These are phyloP conservation scores for Halcyon badia DNA, from an alignment of 2,797 vertebrate genomes.

Conservation along the genomic window DNA sequence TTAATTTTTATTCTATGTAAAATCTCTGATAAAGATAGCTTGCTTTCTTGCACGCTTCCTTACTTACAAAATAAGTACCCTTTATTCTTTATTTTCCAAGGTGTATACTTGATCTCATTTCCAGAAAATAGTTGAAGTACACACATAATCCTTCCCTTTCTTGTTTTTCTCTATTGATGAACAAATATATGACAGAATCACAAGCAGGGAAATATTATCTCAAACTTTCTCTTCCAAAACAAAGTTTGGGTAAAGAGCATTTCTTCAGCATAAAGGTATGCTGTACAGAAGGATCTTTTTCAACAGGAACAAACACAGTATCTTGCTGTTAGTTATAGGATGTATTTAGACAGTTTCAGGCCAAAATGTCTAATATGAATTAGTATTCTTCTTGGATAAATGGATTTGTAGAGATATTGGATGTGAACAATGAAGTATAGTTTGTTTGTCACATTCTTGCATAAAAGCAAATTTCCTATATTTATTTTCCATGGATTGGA, in stretches of 20 bases:
- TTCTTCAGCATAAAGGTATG: conserved; percentile 11
- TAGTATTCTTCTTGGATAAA: neutral
- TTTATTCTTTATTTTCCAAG: neutral
- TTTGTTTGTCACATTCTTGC: neutral
- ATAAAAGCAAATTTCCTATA: neutral
- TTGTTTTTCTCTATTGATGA: neutral
- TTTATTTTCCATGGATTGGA: neutral
- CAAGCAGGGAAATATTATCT: neutral
- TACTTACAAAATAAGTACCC: neutral
- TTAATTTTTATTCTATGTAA: neutral
- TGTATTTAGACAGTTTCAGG: conserved; percentile 56
- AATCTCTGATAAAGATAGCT: neutral
- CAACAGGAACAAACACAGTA: neutral
- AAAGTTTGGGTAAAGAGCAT: neutral
- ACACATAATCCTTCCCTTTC: neutral
- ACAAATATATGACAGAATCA: neutral
- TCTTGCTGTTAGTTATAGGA: neutral
- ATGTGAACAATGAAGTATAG: neutral
- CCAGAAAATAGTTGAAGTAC: neutral
- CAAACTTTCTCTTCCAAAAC: neutral
- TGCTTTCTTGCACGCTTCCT: neutral
- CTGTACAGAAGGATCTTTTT: conserved; percentile 1
- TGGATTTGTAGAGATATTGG: neutral
- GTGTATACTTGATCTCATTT: neutral
- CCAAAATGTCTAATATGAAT: conserved; percentile 34